Percentiles rank a stretch among this genome's conserved stretches.
These are phyloP conservation scores for Xestia xanthographa DNA, from an alignment of 2,888 invertebrate genomes.

Conservation along the genomic window DNA sequence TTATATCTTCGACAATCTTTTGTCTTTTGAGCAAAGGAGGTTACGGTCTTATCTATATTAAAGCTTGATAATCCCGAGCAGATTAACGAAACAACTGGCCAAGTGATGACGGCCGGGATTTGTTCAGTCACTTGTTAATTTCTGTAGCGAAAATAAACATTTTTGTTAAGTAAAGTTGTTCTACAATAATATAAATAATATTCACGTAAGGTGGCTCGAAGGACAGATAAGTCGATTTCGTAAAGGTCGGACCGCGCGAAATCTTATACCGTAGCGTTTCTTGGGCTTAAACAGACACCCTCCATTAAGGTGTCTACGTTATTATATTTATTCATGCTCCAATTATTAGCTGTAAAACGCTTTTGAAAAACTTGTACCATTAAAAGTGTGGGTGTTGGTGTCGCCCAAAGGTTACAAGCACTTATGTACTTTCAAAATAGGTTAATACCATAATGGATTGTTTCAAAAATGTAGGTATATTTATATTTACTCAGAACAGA, in stretches of 20 bases:
- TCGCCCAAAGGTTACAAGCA: slow-evolving; percentile 12
- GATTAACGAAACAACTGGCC: slow-evolving; percentile 56
- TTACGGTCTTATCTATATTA: slow-evolving; percentile 64
- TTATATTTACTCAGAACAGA: slow-evolving; percentile 6
- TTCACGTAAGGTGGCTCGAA: slow-evolving; percentile 15
- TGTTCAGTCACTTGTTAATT: slow-evolving; percentile 32
- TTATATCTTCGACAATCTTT: slow-evolving; percentile 64
- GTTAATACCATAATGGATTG: slow-evolving; percentile 15
- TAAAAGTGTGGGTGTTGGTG: slow-evolving; percentile 30
- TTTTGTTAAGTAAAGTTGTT: slow-evolving; percentile 1
- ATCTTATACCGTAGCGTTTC: slow-evolving; percentile 48
- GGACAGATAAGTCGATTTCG: slow-evolving; percentile 41
- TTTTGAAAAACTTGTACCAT: slow-evolving; percentile 45
- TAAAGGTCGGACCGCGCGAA: slow-evolving; percentile 30
- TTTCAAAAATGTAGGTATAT: background rate
- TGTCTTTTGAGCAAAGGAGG: slow-evolving; percentile 61
- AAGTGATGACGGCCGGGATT: slow-evolving; percentile 49
- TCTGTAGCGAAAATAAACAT: slow-evolving; percentile 15
- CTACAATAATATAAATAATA: slow-evolving; percentile 29
- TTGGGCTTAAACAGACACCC: slow-evolving; percentile 32
- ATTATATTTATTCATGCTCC: slow-evolving; percentile 51
- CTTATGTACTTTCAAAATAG: slow-evolving; percentile 18
- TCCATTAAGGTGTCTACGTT: slow-evolving; percentile 49
- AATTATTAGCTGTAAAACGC: slow-evolving; percentile 43
- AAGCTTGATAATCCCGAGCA: slow-evolving; percentile 59